These are phyloP conservation scores for Orius insidiosus DNA, from an alignment of 1,140 invertebrate species.

Conservation along the genomic window DNA sequence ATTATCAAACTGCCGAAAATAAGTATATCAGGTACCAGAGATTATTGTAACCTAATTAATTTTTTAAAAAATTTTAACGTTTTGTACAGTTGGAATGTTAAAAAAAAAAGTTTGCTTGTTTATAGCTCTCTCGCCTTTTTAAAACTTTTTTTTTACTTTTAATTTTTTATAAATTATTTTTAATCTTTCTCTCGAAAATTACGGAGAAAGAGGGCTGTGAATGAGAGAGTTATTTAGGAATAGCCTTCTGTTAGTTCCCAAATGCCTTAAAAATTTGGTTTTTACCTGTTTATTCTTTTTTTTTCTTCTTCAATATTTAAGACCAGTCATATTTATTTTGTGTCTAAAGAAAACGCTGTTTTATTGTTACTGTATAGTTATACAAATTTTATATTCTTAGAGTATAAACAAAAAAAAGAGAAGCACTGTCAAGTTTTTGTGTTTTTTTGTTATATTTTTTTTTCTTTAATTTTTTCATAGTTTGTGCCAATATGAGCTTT, in stretches of 20 bases:
- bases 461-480: conserved; percentile 13
- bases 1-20: too few species aligned
- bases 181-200: not conserved
- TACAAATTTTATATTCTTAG: conserved; percentile 15
- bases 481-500: conserved; percentile 14
- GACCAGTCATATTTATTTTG: conserved; percentile 1
- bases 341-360: conserved; percentile 6
- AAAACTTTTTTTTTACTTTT: not conserved
- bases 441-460: conserved; percentile 11
- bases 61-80: too few species aligned
- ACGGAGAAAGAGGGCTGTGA: conserved; percentile 6
- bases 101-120: conserved; percentile 6
- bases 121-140: not conserved
- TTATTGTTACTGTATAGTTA: conserved; percentile 17
- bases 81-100: conserved; percentile 2
- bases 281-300: not conserved
- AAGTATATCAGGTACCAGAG: too few species aligned
- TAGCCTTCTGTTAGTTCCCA: conserved; percentile 1
- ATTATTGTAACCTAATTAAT: too few species aligned
- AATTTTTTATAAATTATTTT: conserved; percentile 6
- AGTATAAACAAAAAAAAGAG: conserved; percentile 8
- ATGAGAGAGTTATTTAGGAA: conserved; percentile 4
- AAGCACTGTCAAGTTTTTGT: conserved; percentile 14
- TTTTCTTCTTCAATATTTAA: conserved; percentile 4
- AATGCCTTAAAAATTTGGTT: conserved; percentile 10